Conservation (phyloP, 2,113 vertebrate genomes). For the Corapipo altera region DNA sequence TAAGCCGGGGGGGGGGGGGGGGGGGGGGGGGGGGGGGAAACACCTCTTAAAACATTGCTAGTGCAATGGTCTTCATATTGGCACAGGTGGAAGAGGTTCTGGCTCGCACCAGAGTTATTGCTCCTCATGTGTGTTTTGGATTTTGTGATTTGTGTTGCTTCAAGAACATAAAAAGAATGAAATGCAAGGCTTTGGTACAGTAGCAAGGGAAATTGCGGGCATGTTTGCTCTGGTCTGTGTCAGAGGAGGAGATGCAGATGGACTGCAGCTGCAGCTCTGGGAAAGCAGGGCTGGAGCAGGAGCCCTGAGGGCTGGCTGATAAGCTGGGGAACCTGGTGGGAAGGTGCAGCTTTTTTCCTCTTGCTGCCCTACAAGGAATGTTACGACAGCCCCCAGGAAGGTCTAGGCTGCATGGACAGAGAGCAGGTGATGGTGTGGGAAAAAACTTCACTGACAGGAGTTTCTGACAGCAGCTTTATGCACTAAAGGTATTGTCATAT, state of each 20-base stretch:
- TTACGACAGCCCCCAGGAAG: background rate
- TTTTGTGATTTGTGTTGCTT: background rate
- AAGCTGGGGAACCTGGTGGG: background rate
- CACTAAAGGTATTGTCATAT: background rate
- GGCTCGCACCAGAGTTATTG: background rate
- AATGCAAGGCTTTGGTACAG: background rate
- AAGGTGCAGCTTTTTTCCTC: background rate
- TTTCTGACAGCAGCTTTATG: background rate
- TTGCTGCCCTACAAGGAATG: accelerated
- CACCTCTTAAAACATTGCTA: background rate
- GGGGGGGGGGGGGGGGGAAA: background rate
- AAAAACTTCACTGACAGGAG: background rate
- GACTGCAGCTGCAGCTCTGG: background rate
- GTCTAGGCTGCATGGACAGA: background rate
- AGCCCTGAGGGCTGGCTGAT: background rate
- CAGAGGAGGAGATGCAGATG: background rate
- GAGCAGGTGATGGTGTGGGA: background rate
- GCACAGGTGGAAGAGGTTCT: background rate
- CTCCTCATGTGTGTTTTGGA: background rate
- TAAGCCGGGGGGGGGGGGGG: too few species aligned
- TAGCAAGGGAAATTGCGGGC: background rate
- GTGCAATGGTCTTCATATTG: background rate
- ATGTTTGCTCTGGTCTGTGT: background rate
- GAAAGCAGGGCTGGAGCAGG: background rate
- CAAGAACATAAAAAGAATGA: background rate